phyloP scores from a whole-genome alignment of 2,113 vertebrate species.

The Catagonus wagneri region DNA sequence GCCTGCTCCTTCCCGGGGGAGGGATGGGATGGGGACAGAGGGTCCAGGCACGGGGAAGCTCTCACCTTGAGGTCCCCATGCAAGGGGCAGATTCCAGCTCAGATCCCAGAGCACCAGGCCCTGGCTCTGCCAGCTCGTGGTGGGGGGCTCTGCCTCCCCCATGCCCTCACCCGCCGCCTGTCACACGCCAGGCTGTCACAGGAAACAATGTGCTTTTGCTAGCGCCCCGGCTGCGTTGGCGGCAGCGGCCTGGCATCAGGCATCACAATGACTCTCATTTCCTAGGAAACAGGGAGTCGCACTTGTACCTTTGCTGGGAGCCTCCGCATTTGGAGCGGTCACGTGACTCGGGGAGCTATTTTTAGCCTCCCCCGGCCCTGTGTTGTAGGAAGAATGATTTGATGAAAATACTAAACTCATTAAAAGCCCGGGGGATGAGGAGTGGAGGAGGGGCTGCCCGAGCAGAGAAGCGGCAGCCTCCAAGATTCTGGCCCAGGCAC shows the following conservation, averaged over 20 bases:
- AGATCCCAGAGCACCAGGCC: not conserved
- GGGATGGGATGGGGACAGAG: not conserved
- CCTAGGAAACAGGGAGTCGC: constrained; percentile 82
- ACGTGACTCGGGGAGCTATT: constrained; percentile 76
- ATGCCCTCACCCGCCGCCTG: not conserved
- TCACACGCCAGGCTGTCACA: not conserved
- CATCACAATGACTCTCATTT: constrained; percentile 77
- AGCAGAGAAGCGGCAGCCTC: not conserved
- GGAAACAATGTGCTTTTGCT: constrained; percentile 61
- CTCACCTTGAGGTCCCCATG: not conserved
- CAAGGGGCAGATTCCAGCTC: not conserved
- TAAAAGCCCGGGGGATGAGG: constrained; percentile 76
- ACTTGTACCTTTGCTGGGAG: constrained; percentile 79
- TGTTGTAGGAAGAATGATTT: constrained; percentile 79
- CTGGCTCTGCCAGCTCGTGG: not conserved
- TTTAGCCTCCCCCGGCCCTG: constrained; percentile 78
- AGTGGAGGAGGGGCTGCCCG: not conserved
- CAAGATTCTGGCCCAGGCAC: not conserved
- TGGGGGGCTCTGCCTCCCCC: no score
- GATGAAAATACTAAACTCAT: constrained; percentile 83
- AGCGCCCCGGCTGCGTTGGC: constrained; percentile 41
- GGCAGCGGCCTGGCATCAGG: constrained; percentile 66
- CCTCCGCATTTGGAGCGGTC: constrained; percentile 74
- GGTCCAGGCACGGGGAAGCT: not conserved
- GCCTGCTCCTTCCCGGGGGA: not conserved